phyloP scores from a whole-genome alignment of 2,797 vertebrate species.

The Phrynocephalus vlangalii region DNA sequence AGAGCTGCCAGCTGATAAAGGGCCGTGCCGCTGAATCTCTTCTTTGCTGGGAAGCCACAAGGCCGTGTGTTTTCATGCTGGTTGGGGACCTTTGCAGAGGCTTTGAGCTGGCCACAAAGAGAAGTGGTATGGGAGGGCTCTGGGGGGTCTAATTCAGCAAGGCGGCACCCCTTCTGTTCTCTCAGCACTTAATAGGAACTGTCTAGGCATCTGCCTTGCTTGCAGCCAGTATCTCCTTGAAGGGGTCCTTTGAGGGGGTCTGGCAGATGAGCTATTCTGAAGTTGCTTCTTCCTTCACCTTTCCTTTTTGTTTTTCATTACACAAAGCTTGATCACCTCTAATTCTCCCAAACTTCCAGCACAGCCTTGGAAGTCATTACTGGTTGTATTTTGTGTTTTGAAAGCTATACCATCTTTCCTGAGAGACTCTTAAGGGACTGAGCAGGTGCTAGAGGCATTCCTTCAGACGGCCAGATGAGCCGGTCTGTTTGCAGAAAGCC shows the following conservation, averaged over 20 bases:
- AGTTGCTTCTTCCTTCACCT: neutral
- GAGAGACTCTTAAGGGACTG: neutral
- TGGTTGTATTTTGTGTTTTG: neutral
- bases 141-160: no score
- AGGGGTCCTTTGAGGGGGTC: neutral
- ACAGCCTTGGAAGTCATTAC: neutral
- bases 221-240: neutral
- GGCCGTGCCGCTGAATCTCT: no score
- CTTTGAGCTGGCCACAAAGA: no score
- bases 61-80: no score
- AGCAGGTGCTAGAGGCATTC: conserved; percentile 14
- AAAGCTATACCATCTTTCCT: neutral
- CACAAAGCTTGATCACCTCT: neutral
- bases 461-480: neutral
- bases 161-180: no score
- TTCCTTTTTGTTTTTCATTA: neutral
- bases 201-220: neutral
- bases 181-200: no score
- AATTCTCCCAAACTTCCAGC: neutral
- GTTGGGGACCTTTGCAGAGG: no score
- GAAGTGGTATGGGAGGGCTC: no score
- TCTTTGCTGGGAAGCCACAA: no score
- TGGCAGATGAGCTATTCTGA: neutral
- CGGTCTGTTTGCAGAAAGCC: neutral
- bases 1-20: no score